phyloP scores from a whole-genome alignment of 2,888 invertebrate species.

The Tachina grossa region DNA sequence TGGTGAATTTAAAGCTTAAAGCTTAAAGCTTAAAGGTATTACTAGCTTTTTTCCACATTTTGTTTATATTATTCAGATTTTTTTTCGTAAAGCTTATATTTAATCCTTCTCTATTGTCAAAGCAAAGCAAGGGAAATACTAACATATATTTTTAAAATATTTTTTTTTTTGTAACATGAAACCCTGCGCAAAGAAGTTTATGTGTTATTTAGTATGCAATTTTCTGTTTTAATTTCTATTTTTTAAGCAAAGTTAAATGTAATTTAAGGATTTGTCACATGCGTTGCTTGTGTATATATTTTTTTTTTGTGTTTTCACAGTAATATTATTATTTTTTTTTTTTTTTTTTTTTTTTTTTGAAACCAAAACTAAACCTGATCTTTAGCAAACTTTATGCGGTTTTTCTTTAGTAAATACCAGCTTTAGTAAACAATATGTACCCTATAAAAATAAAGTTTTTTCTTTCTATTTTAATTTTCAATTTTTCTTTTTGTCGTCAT shows the following conservation, averaged over 20 bases:
- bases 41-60: background rate
- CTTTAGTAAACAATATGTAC: constrained; percentile 30
- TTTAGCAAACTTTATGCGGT: constrained; percentile 39
- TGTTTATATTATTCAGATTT: background rate
- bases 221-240: background rate
- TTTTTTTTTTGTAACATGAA: background rate
- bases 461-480: constrained; percentile 6
- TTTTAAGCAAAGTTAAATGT: constrained; percentile 38
- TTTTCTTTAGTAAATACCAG: constrained; percentile 15
- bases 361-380: constrained; percentile 42
- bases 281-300: background rate
- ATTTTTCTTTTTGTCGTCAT: constrained; percentile 22
- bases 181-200: constrained; percentile 1
- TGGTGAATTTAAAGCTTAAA: background rate
- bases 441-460: background rate
- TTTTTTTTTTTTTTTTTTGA: background rate
- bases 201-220: constrained; percentile 17
- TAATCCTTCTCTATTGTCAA: background rate
- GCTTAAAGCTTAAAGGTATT: background rate
- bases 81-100: background rate
- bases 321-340: background rate
- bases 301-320: constrained; percentile 1
- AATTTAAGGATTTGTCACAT: constrained; percentile 62
- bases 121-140: background rate
- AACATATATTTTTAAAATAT: background rate